Percentiles rank a stretch among this genome's conserved stretches.
Evolutionary conservation across 2,888 invertebrate species (phyloP).

Genomic region (Oxystoma pomonae): DNA sequence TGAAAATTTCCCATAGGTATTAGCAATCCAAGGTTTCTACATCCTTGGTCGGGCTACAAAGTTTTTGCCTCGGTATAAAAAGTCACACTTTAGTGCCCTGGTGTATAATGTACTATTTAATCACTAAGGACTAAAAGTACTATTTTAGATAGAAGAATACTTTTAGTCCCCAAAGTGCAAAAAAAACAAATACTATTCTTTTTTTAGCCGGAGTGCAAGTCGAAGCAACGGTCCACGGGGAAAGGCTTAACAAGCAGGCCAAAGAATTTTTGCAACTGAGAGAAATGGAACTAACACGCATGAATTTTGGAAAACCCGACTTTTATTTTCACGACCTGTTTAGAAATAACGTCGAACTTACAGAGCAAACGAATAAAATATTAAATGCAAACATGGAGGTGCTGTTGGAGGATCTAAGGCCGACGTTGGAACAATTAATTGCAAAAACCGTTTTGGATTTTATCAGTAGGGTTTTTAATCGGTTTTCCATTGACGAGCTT

Average conservation of each 20-base stretch:
- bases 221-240: constrained; percentile 53
- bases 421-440: constrained; percentile 57
- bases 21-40: no score
- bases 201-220: constrained; percentile 59
- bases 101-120: no score
- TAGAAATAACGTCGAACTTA: constrained; percentile 55
- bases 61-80: no score
- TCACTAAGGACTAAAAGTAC: no score
- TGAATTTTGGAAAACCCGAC: constrained; percentile 52
- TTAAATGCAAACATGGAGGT: constrained; percentile 68
- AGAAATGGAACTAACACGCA: constrained; percentile 57
- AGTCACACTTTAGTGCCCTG: no score
- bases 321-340: constrained; percentile 65
- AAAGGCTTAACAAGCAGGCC: constrained; percentile 49
- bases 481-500: constrained; percentile 52
- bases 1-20: no score
- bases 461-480: constrained; percentile 51
- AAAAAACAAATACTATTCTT: no score
- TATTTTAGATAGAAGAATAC: no score
- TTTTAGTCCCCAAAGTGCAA: no score
- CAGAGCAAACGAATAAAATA: constrained; percentile 63
- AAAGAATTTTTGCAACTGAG: constrained; percentile 55
- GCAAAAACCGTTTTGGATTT: constrained; percentile 51
- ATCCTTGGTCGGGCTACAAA: no score
- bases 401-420: constrained; percentile 62